Percentiles rank a stretch among this genome's conserved stretches.
Conservation (phyloP, 2,888 invertebrate species). For the Brachyopa scutellaris region DNA sequence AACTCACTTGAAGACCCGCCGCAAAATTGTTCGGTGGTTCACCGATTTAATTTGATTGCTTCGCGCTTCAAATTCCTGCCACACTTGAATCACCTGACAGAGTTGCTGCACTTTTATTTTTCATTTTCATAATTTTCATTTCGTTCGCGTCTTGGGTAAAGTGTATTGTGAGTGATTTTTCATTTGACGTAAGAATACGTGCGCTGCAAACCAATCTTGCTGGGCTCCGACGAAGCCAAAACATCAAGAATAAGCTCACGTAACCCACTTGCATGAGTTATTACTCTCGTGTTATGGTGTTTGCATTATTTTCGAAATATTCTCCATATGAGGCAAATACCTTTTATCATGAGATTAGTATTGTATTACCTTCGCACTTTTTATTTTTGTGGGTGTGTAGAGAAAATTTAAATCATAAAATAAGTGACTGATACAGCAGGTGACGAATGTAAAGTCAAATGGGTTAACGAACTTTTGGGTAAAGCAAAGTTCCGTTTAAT, state of each 20-base stretch:
- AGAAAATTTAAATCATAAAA: neutral
- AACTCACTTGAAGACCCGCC: constrained; percentile 42
- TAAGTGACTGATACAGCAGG: neutral
- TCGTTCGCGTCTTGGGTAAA: constrained; percentile 41
- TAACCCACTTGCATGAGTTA: constrained; percentile 59
- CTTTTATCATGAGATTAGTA: constrained; percentile 2
- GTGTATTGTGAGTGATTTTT: constrained; percentile 63
- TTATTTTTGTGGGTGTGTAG: constrained; percentile 35
- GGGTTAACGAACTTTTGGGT: constrained; percentile 8
- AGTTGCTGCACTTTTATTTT: constrained; percentile 45
- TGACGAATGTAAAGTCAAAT: neutral
- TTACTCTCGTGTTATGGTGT: constrained; percentile 34
- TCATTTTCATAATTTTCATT: constrained; percentile 32
- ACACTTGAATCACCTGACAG: constrained; percentile 54
- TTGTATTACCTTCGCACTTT: neutral
- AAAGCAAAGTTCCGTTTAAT: too few relatives aligned
- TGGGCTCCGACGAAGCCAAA: constrained; percentile 21
- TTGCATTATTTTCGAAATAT: constrained; percentile 11
- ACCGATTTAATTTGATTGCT: constrained; percentile 47
- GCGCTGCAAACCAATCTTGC: constrained; percentile 60
- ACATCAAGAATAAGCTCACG: constrained; percentile 49
- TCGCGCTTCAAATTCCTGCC: constrained; percentile 63
- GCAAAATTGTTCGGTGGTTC: constrained; percentile 38
- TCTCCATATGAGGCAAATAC: constrained; percentile 24
- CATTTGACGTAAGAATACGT: constrained; percentile 64